Evolutionary conservation across 2,797 vertebrate species (phyloP), one percentile per base, ranked within the genome.

Genomic region (Poecilia wingei): DNA sequence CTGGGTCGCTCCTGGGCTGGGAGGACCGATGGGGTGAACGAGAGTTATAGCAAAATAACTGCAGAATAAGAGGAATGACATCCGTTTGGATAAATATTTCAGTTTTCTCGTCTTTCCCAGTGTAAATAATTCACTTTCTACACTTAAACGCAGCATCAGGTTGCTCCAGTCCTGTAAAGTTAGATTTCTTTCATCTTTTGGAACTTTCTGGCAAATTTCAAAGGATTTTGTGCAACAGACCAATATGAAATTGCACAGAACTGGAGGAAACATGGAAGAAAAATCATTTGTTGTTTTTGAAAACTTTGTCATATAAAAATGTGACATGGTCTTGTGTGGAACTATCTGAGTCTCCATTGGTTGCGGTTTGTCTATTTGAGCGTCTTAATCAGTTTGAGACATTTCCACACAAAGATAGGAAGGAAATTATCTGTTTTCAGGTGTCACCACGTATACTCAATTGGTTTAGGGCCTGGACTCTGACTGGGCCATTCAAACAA

Each of bases 1-100:
- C 86, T 64, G 51, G 72, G 83, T 43, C 16, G 66, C 39, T 83
- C 18, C 59, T 76, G 81, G 14, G 6, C 59, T 61, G 64, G 77
- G 22, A 10, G 31, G 22, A 16, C 49, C 16, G 31, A 25, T 12
- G 28, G 18, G 53, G 5, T 8, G 76, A 46, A 33, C 1, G 9
- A 45, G 28, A 36, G 46, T 25, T 39, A 39, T 33, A 57, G 47
- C 25, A 31, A 74, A 66, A 51, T 46, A 33, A 49, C 28, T 53
- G 20, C 4, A 13, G 39, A n/a, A 25, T 13, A 43, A 69, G 25
- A 45, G 22, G 49, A 51, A 51, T 6, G 12, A 9, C 14, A 6
- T 45, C 22, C 13, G 16, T 45, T 70, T 70, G 5, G 25, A 12
- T 7, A 46, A 1, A 70, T n/a, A 12, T 69, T 69, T 45, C 12